phyloP scores from a whole-genome alignment of 2,113 vertebrate genomes.

The Arizona elegans region DNA sequence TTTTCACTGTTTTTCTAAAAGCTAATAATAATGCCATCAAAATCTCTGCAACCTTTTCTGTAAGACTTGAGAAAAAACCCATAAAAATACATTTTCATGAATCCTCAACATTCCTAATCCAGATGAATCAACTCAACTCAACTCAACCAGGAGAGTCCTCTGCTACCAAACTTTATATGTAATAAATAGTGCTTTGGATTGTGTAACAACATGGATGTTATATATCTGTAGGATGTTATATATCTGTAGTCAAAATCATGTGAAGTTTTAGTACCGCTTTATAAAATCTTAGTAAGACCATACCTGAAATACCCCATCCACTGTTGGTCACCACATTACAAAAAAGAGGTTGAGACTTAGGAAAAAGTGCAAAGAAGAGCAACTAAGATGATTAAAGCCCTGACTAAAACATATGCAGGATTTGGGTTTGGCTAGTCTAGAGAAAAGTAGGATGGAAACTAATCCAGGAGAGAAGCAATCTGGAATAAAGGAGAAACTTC shows the following conservation, averaged over 20 bases:
- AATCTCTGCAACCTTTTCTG: background rate
- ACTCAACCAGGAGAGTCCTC: background rate
- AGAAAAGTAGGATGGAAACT: too few relatives aligned
- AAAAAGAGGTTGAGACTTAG: too few relatives aligned
- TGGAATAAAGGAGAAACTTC: too few relatives aligned
- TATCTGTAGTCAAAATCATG: background rate
- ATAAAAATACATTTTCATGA: background rate
- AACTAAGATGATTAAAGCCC: too few relatives aligned
- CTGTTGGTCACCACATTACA: too few relatives aligned
- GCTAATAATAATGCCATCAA: background rate
- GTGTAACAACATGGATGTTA: background rate
- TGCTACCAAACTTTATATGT: background rate
- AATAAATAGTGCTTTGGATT: background rate
- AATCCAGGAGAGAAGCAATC: too few relatives aligned
- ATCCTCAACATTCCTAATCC: background rate
- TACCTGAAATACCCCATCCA: too few relatives aligned
- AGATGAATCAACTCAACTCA: background rate
- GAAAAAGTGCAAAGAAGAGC: too few relatives aligned
- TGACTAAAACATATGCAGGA: too few relatives aligned
- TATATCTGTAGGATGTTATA: background rate
- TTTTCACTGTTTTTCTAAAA: background rate
- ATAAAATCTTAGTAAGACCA: too few relatives aligned
- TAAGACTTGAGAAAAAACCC: background rate
- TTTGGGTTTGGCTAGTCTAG: too few relatives aligned
- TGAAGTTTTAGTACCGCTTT: too few relatives aligned